These are phyloP conservation scores for Palythoa heliodiscus DNA, from an alignment of 92 coral and sea anemone species.

Conservation along the genomic window DNA sequence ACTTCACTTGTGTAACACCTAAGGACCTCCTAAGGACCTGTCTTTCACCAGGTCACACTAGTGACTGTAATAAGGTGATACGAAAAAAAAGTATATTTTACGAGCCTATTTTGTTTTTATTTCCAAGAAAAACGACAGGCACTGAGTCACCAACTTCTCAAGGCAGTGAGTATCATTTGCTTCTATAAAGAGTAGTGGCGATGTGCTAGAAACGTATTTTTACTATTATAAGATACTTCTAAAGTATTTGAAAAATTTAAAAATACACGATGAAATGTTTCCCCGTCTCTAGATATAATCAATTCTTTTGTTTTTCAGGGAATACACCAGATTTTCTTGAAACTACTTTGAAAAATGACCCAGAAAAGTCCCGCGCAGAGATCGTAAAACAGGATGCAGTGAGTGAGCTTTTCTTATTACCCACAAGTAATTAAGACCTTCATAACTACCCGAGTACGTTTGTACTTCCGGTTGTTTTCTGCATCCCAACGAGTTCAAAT, in stretches of 20 bases:
- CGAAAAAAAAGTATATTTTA: background rate
- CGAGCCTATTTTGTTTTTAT: background rate
- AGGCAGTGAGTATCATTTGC: conserved; percentile 20
- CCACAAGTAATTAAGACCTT: background rate
- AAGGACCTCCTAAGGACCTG: background rate
- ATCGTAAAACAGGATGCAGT: conserved; percentile 67
- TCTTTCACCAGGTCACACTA: background rate
- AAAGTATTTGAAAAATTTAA: too few species aligned
- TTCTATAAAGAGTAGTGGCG: background rate
- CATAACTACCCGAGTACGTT: too few species aligned
- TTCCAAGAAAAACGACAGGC: conserved; percentile 8
- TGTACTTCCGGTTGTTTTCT: background rate
- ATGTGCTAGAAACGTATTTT: too few species aligned
- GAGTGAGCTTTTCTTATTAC: background rate
- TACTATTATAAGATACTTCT: too few species aligned
- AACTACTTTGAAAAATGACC: conserved; percentile 48
- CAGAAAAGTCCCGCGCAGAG: conserved; percentile 62
- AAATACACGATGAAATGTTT: too few species aligned
- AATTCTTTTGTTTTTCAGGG: background rate
- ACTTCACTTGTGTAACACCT: background rate
- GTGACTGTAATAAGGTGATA: background rate
- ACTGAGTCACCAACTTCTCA: conserved; percentile 24
- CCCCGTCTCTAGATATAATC: background rate
- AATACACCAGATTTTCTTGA: conserved; percentile 21
- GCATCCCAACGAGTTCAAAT: background rate